phyloP scores from a whole-genome alignment of 2,113 vertebrate genomes.

The Nerophis ophidion region DNA sequence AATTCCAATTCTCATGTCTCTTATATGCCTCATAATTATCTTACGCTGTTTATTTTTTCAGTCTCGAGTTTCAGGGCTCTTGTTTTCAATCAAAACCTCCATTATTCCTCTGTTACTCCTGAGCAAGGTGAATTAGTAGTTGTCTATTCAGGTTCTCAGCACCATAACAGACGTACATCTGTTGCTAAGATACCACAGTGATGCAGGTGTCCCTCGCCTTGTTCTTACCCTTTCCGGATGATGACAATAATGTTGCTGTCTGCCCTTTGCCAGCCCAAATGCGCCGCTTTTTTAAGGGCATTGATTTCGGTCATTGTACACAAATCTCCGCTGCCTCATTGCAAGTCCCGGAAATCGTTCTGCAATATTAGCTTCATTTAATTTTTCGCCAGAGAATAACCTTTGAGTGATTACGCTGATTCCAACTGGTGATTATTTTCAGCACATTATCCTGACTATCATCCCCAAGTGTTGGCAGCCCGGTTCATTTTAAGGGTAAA shows the following conservation, averaged over 20 bases:
- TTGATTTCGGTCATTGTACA: background rate
- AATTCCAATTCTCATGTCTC: background rate
- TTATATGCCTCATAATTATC: background rate
- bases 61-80: too few species aligned
- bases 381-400: background rate
- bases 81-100: too few species aligned
- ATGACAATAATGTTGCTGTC: background rate
- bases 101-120: background rate
- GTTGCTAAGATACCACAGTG: slow-evolving; percentile 63
- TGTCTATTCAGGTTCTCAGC: slow-evolving; percentile 35
- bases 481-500: background rate
- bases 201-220: slow-evolving; percentile 31
- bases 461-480: background rate
- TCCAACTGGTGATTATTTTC: slow-evolving; percentile 1
- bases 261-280: background rate
- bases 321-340: background rate
- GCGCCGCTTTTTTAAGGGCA: background rate
- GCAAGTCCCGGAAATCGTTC: background rate
- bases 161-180: slow-evolving; percentile 42
- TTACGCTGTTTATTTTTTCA: background rate
- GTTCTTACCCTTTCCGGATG: slow-evolving; percentile 23
- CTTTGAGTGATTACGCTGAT: background rate
- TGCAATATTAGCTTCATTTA: background rate
- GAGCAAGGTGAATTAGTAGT: slow-evolving; percentile 8
- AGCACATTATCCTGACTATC: background rate